phyloP scores from a whole-genome alignment of 1,140 invertebrate genomes.

The Drosophila carrolli region DNA sequence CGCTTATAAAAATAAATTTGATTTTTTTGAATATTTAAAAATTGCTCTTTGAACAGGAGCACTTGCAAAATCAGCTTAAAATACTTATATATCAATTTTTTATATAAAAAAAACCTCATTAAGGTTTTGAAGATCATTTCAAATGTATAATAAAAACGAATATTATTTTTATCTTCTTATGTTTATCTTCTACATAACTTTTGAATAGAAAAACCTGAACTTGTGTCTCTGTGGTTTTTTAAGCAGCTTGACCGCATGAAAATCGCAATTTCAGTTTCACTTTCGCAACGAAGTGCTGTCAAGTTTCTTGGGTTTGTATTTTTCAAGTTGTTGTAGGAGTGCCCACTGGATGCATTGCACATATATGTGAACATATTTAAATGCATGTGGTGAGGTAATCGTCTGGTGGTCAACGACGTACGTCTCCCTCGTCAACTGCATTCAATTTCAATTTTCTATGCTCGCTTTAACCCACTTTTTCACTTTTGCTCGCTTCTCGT shows the following conservation, averaged over 20 bases:
- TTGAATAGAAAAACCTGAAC: too few species aligned
- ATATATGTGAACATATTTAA: constrained; percentile 3
- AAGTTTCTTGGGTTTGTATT: constrained; percentile 17
- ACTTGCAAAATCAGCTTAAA: too few species aligned
- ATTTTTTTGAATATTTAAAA: too few species aligned
- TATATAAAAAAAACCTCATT: too few species aligned
- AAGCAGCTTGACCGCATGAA: constrained; percentile 23
- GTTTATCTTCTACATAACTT: too few species aligned
- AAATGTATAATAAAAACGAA: too few species aligned
- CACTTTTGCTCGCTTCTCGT: constrained; percentile 63
- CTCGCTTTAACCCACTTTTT: constrained; percentile 77
- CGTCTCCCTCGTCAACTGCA: constrained; percentile 30
- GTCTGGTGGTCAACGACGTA: constrained; percentile 22
- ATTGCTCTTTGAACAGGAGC: too few species aligned
- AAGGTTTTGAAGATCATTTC: too few species aligned
- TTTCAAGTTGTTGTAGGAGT: constrained; percentile 15
- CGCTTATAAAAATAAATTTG: too few species aligned
- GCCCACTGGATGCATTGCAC: constrained; percentile 6
- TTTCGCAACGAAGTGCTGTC: constrained; percentile 64
- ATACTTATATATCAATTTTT: too few species aligned
- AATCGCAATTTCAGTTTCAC: constrained; percentile 65
- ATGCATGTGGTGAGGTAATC: constrained; percentile 46
- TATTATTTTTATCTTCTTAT: too few species aligned
- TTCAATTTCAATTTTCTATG: constrained; percentile 65
- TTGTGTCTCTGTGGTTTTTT: background rate